Percentiles rank a stretch among this genome's conserved stretches.
Evolutionary conservation across 2,888 invertebrate species (phyloP).

Genomic region (Drosophila anceps): DNA sequence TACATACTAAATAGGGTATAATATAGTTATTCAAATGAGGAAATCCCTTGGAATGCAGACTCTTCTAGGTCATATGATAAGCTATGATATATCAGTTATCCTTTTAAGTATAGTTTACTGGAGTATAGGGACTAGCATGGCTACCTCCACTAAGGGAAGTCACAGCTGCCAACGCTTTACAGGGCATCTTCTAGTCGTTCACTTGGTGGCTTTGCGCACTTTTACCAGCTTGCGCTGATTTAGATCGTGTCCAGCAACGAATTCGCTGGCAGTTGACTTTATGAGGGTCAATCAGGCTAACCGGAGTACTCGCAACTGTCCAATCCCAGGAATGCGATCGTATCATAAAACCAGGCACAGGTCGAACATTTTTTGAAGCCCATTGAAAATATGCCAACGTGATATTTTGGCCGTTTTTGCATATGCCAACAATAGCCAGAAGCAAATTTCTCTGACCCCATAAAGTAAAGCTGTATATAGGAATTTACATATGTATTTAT

Average conservation of each 20-base stretch:
- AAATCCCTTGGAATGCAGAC: not conserved
- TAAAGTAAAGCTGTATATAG: not conserved
- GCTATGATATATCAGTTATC: not conserved
- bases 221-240: slow-evolving; percentile 49
- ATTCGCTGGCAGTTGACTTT: slow-evolving; percentile 67
- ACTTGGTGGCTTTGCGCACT: not conserved
- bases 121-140: not conserved
- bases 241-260: slow-evolving; percentile 57
- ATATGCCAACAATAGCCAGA: not conserved
- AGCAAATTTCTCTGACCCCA: slow-evolving; percentile 6
- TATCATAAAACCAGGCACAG: slow-evolving; percentile 23
- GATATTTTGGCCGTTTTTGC: not conserved
- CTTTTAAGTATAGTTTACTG: not conserved
- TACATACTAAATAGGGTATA: not conserved
- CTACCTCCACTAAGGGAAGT: not conserved
- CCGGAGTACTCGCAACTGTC: slow-evolving; percentile 27
- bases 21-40: not conserved
- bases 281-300: slow-evolving; percentile 77
- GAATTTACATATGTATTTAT: not conserved
- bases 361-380: slow-evolving; percentile 18
- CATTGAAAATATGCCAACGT: slow-evolving; percentile 5
- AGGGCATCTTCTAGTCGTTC: slow-evolving; percentile 8
- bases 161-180: not conserved
- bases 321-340: slow-evolving; percentile 47
- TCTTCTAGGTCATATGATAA: not conserved